A percentile compares a stretch with the other conserved stretches of the same genome.
phyloP scores from a whole-genome alignment of 2,888 invertebrate genomes.

The Tryphoninae sp. region DNA sequence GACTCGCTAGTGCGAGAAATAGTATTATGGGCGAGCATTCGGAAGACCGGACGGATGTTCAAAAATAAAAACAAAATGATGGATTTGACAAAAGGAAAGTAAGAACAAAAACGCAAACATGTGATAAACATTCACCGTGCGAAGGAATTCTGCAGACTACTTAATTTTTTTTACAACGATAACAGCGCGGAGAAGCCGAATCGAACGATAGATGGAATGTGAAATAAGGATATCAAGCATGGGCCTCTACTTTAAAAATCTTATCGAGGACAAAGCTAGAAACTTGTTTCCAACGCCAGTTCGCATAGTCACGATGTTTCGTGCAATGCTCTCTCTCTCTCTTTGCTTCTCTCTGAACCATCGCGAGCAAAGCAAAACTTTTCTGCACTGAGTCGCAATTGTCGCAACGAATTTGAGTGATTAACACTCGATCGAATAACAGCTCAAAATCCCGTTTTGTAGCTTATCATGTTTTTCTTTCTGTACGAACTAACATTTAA shows the following conservation, averaged over 20 bases:
- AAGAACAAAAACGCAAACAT: conserved; percentile 19
- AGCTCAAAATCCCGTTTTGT: conserved; percentile 49
- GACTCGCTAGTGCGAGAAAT: conserved; percentile 72
- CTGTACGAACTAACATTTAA: background rate
- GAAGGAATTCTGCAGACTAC: conserved; percentile 25
- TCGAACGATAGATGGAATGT: background rate
- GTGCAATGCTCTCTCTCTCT: background rate
- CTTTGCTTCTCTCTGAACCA: background rate
- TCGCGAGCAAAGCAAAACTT: background rate
- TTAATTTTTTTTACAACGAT: conserved; percentile 17
- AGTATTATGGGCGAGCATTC: conserved; percentile 67
- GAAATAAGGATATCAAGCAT: background rate
- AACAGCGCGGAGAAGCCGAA: background rate
- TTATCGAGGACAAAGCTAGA: background rate
- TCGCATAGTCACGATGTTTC: background rate
- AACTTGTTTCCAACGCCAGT: background rate
- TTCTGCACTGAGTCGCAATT: conserved; percentile 42
- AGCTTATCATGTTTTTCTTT: conserved; percentile 37
- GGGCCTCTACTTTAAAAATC: background rate
- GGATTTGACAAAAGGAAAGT: background rate
- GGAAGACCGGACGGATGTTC: conserved; percentile 22
- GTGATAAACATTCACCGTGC: conserved; percentile 52
- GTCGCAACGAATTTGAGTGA: conserved; percentile 62
- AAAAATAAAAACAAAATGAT: conserved; percentile 22
- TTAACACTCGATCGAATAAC: conserved; percentile 59